Percentiles rank a stretch among this genome's conserved stretches.
Conservation (phyloP, 35 echinoderm and acorn worm genomes). For the Amphiura filiformis region DNA sequence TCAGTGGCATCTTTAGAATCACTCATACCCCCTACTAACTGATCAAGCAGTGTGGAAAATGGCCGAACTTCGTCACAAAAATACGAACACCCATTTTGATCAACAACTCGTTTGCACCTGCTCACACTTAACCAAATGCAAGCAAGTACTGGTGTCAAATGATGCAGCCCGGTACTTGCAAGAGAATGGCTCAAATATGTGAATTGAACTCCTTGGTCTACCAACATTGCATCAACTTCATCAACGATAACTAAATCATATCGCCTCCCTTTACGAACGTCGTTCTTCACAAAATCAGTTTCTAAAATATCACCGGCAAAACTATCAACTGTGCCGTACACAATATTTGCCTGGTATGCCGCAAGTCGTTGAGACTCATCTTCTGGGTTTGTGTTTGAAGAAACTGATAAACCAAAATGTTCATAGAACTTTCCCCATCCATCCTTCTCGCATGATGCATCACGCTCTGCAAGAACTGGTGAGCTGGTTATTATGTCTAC, state of each 20-base stretch:
- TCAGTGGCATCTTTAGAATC: too few species aligned
- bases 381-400: not conserved
- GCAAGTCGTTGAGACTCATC: not conserved
- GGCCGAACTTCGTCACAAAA: too few species aligned
- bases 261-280: not conserved
- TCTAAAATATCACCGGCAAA: not conserved
- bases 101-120: not conserved
- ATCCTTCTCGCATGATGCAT: not conserved
- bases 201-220: not conserved
- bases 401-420: not conserved
- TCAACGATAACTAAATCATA: not conserved
- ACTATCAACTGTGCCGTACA: not conserved
- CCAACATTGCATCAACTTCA: not conserved
- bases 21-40: too few species aligned
- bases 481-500: not conserved
- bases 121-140: not conserved
- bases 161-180: not conserved
- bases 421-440: not conserved
- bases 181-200: not conserved
- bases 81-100: too few species aligned
- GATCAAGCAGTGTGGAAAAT: too few species aligned
- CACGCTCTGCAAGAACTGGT: not conserved
- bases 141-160: not conserved
- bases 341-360: not conserved
- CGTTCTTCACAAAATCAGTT: not conserved